phyloP scores from a whole-genome alignment of 1,140 invertebrate species.

The Bacillus rossius region DNA sequence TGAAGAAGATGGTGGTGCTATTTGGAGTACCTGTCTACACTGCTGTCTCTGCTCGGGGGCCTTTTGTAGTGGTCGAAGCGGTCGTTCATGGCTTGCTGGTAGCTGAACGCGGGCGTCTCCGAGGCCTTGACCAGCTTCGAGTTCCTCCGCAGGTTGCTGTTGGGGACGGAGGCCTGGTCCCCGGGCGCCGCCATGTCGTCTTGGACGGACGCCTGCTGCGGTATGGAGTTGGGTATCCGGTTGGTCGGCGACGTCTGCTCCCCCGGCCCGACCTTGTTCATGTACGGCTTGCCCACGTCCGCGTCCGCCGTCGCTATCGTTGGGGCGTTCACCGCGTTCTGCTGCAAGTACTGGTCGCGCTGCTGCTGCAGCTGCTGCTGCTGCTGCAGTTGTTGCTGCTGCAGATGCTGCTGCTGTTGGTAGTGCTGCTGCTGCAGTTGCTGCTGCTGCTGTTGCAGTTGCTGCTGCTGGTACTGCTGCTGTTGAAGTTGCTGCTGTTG shows the following conservation, averaged over 20 bases:
- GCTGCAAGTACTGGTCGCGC: constrained; percentile 13
- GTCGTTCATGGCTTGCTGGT: constrained; percentile 52
- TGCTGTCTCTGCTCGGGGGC: constrained; percentile 80
- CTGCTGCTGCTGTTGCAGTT: constrained; percentile 17
- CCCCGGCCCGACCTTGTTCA: constrained; percentile 7
- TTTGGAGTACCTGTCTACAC: constrained; percentile 66
- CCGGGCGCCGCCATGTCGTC: background rate
- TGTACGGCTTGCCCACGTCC: constrained; percentile 9
- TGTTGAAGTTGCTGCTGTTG: background rate
- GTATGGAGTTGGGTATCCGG: background rate
- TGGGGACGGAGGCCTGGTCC: background rate
- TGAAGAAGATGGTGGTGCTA: background rate
- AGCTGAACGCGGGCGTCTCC: constrained; percentile 41
- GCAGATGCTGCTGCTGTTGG: constrained; percentile 18
- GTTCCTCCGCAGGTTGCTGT: constrained; percentile 18
- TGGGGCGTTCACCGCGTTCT: constrained; percentile 20
- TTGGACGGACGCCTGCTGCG: background rate
- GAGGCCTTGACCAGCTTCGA: constrained; percentile 39
- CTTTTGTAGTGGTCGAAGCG: constrained; percentile 91
- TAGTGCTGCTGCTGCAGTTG: constrained; percentile 14
- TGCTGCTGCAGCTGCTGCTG: constrained; percentile 19
- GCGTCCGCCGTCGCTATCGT: constrained; percentile 7
- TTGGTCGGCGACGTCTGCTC: background rate
- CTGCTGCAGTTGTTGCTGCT: constrained; percentile 15
- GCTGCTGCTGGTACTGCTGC: constrained; percentile 1